These are phyloP conservation scores for Cordilura impudica DNA, from an alignment of 2,888 invertebrate genomes.

Conservation along the genomic window DNA sequence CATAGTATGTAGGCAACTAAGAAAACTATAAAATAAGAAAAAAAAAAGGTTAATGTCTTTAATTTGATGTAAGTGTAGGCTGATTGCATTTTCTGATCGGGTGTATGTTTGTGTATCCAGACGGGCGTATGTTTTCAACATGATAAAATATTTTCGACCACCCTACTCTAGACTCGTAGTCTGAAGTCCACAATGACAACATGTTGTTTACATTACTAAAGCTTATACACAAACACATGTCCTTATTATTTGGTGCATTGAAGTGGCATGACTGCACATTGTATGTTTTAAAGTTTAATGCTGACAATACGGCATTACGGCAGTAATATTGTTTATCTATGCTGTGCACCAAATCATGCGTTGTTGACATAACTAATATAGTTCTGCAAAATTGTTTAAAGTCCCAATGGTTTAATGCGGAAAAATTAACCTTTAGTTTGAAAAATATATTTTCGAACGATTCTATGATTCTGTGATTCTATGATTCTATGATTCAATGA, in stretches of 20 bases:
- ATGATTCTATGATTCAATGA: too few relatives aligned
- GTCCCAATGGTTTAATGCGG: too few relatives aligned
- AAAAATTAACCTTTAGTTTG: too few relatives aligned
- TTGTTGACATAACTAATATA: too few relatives aligned
- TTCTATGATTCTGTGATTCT: too few relatives aligned
- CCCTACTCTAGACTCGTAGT: neutral
- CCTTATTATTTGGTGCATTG: neutral
- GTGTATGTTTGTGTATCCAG: neutral
- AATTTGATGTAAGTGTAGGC: conserved; percentile 36
- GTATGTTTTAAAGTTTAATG: neutral
- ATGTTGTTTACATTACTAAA: conserved; percentile 51
- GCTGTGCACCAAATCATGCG: too few relatives aligned
- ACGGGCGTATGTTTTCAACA: neutral
- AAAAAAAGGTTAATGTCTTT: conserved; percentile 20
- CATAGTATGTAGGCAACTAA: neutral
- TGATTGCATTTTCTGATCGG: conserved; percentile 7
- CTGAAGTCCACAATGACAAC: conserved; percentile 42
- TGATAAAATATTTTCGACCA: conserved; percentile 19
- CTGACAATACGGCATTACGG: neutral
- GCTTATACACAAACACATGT: conserved; percentile 36
- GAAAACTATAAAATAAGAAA: neutral
- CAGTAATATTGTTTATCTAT: neutral
- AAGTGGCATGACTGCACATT: neutral
- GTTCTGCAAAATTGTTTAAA: too few relatives aligned
- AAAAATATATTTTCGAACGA: too few relatives aligned